phyloP scores from a whole-genome alignment of 2,888 invertebrate species.

The Apeira syringaria region DNA sequence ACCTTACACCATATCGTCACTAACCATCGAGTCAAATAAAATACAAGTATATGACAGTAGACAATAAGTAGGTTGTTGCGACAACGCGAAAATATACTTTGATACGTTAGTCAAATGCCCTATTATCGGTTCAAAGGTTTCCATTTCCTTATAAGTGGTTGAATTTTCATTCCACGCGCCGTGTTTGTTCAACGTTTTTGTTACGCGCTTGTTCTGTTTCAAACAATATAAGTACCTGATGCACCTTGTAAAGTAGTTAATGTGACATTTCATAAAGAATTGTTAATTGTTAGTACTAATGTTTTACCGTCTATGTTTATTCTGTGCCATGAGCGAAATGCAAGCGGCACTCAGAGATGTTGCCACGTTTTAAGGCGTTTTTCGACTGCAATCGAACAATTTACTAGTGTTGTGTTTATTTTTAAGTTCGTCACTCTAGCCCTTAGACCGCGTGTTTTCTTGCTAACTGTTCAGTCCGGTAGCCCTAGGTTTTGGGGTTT shows the following conservation, averaged over 20 bases:
- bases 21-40: too few species aligned
- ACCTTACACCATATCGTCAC: too few species aligned
- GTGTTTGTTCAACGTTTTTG: slow-evolving; percentile 37
- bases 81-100: too few species aligned
- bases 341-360: slow-evolving; percentile 42
- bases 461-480: too few species aligned
- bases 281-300: slow-evolving; percentile 20
- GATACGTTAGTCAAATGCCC: too few species aligned
- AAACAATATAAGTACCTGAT: slow-evolving; percentile 71
- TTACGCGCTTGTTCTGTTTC: slow-evolving; percentile 53
- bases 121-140: slow-evolving; percentile 18
- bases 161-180: slow-evolving; percentile 57
- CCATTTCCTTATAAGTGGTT: slow-evolving; percentile 21
- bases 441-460: too few species aligned
- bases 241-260: slow-evolving; percentile 62
- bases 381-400: slow-evolving; percentile 49
- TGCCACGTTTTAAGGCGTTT: slow-evolving; percentile 36
- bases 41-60: too few species aligned
- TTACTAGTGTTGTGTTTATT: slow-evolving; percentile 55
- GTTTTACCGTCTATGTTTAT: slow-evolving; percentile 41
- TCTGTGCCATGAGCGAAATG: slow-evolving; percentile 56
- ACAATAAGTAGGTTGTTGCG: too few species aligned
- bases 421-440: slow-evolving; percentile 39
- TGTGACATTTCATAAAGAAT: slow-evolving; percentile 45
- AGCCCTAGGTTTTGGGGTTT: too few species aligned